Base-by-base conservation (phyloP, 2,888 invertebrate species). In the Fabriciana adippe region DNA sequence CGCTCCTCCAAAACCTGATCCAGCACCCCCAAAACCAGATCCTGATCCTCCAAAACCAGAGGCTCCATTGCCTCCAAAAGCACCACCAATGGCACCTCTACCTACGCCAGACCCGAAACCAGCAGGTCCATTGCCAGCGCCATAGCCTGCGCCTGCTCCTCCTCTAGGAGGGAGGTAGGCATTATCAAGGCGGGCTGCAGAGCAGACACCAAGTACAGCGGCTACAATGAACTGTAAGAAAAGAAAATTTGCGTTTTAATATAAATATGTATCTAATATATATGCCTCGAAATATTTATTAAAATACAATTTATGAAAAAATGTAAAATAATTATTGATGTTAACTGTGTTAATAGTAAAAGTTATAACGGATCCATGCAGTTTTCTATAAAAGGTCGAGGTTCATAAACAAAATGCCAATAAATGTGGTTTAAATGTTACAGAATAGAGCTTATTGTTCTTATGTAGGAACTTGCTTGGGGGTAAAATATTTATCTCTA, bases 121-220 rank as follows among this genome's bases (percentile, higher is more conserved):
- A 11, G 73, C 68, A 16, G 65, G 61, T 11, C 82, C 80, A 50
- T 84, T 80, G 2, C 84, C 85, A 2, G 83, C 84, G 11, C 87
- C 88, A 73, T 86, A 87, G 2, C 91, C 90, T 71, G 90, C 87
- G 1, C 90, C 88, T 59, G 86, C 78, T 64, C 89, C 89, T 62
- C 90, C 90, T 80, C 92, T 87, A 70, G 92, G 92, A 21, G 92
- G 92, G 73, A 92, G 87, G 86, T 92, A 92, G 76, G 90, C 88
- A 83, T 92, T 92, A 76, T 92, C 92, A 56, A 92, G 84, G 64
- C 92, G 90, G 79, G 87, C 92, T 73, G 91, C 91, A 72, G 91
- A 80, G 81, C 91, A 90, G 70, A 84, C 88, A 73, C 91, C 90
- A 68, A 92, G 81, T 67, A 92, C 72, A 65, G 92, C 88, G 76